phyloP scores from a whole-genome alignment of 2,888 invertebrate genomes.

The Pheosia gnoma region DNA sequence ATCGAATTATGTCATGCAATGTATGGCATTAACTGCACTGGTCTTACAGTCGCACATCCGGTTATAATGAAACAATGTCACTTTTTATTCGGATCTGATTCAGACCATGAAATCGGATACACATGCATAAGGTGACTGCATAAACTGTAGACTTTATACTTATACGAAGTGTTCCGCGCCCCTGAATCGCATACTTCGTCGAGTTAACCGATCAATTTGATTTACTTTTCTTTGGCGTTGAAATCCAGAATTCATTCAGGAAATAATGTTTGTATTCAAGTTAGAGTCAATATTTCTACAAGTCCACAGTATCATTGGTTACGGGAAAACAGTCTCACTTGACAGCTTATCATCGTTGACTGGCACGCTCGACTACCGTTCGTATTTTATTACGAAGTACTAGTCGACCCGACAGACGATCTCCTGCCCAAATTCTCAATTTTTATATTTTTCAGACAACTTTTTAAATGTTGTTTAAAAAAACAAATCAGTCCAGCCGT shows the following conservation, averaged over 20 bases:
- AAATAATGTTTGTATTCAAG: too few relatives aligned
- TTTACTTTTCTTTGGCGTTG: too few relatives aligned
- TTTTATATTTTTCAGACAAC: too few relatives aligned
- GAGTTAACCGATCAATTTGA: too few relatives aligned
- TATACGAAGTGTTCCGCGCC: not conserved
- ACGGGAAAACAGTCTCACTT: slow-evolving; percentile 33
- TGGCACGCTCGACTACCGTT: slow-evolving; percentile 29
- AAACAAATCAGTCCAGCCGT: too few relatives aligned
- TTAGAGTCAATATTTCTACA: not conserved
- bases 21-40: slow-evolving; percentile 5
- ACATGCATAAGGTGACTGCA: slow-evolving; percentile 16
- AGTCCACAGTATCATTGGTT: slow-evolving; percentile 11
- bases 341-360: slow-evolving; percentile 11
- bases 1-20: slow-evolving; percentile 6
- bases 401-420: too few relatives aligned
- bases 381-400: not conserved
- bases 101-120: slow-evolving; percentile 55
- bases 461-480: too few relatives aligned
- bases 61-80: slow-evolving; percentile 30
- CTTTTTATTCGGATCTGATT: slow-evolving; percentile 52
- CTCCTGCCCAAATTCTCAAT: too few relatives aligned
- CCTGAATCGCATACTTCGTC: too few relatives aligned
- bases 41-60: slow-evolving; percentile 44
- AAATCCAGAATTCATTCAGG: too few relatives aligned
- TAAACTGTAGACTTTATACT: slow-evolving; percentile 18